Evolutionary conservation across 2,113 vertebrate species (phyloP).

Genomic region (Hyaena hyaena): DNA sequence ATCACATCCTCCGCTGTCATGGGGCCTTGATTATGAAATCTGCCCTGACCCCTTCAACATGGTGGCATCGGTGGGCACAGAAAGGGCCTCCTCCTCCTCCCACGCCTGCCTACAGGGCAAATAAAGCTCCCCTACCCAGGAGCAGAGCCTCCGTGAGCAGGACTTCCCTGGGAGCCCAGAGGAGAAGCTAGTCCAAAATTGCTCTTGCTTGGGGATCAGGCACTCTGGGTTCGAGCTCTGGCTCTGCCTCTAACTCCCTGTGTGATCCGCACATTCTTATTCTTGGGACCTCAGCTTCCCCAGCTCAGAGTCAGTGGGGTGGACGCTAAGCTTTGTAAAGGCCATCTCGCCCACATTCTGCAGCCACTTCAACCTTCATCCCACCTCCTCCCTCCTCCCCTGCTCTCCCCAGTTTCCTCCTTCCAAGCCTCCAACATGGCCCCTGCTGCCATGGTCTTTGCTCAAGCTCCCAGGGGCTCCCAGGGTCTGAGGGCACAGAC

Average conservation of each 20-base stretch:
- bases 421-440: not conserved
- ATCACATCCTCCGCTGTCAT: not conserved
- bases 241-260: not conserved
- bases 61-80: rapidly evolving
- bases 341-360: not conserved
- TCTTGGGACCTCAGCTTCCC: not conserved
- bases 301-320: not conserved
- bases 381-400: not conserved
- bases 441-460: not conserved
- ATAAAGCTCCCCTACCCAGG: not conserved
- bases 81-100: not conserved
- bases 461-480: not conserved
- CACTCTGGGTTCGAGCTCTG: not conserved
- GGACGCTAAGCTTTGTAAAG: not conserved
- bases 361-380: not conserved
- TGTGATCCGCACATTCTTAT: not conserved
- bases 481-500: not conserved
- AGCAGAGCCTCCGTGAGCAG: not conserved
- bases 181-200: not conserved
- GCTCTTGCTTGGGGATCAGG: not conserved
- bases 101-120: not conserved
- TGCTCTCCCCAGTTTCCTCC: not conserved
- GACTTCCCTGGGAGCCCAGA: not conserved
- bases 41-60: not conserved
- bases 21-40: not conserved